These are phyloP conservation scores for Ceratitis capitata DNA, from an alignment of 1,140 invertebrate species.

Conservation along the genomic window DNA sequence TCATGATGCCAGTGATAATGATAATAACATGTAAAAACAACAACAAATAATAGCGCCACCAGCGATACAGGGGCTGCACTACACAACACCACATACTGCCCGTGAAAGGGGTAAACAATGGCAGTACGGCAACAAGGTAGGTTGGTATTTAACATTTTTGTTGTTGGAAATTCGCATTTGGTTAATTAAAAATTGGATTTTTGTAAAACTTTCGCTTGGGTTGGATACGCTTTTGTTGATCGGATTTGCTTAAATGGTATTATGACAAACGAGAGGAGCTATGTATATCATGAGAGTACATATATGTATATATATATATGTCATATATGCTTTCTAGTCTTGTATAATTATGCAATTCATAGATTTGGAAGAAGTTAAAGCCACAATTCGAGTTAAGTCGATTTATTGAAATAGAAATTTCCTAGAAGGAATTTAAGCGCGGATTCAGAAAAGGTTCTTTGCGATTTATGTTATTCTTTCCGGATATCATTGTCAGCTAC, in stretches of 20 bases:
- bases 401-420: too few species aligned
- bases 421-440: too few species aligned
- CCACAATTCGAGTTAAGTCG: too few species aligned
- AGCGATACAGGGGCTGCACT: neutral
- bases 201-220: neutral
- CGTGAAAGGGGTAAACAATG: neutral
- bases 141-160: neutral
- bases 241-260: neutral
- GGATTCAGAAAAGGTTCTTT: too few species aligned
- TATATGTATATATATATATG: neutral
- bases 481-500: too few species aligned
- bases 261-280: neutral
- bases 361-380: too few species aligned
- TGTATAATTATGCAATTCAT: too few species aligned
- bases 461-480: too few species aligned
- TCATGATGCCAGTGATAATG: neutral
- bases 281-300: neutral
- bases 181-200: slow-evolving; percentile 21
- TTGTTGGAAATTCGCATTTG: slow-evolving; percentile 5
- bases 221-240: neutral
- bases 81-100: neutral
- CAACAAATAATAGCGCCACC: too few species aligned
- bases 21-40: neutral
- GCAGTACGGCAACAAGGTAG: neutral
- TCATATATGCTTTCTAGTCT: neutral